phyloP scores from a whole-genome alignment of 53 echinoderm and acorn worm species.

The Hippasteria phrygiana region DNA sequence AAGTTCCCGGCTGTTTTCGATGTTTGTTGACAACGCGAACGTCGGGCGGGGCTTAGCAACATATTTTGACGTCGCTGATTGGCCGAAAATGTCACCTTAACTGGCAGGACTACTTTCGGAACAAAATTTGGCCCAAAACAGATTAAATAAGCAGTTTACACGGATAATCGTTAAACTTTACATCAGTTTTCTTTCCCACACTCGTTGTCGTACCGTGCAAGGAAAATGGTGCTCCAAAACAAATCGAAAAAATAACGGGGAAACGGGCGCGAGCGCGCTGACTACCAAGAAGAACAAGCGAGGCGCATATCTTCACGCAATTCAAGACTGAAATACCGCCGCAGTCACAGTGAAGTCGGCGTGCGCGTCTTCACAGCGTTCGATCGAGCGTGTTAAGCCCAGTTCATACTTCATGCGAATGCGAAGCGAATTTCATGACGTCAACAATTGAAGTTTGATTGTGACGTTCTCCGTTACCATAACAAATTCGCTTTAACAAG shows the following conservation, averaged over 20 bases:
- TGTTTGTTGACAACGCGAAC: neutral
- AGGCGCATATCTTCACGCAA: no score
- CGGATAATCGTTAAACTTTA: neutral
- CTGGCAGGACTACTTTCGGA: neutral
- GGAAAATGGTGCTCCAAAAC: neutral
- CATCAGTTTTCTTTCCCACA: neutral
- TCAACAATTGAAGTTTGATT: no score
- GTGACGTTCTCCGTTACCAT: no score
- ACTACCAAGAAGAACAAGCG: neutral
- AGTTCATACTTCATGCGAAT: no score
- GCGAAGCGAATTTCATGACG: no score
- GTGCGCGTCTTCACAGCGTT: no score
- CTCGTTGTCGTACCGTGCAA: neutral
- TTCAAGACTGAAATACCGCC: no score
- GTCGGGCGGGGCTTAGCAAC: neutral
- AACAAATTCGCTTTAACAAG: no score
- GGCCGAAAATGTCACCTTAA: neutral
- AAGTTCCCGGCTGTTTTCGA: neutral
- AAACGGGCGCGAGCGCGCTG: neutral
- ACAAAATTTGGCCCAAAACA: neutral
- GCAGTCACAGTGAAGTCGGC: no score
- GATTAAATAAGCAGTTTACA: neutral
- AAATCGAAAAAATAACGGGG: neutral
- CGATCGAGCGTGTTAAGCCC: no score
- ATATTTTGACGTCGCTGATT: neutral